Evolutionary conservation across 2,797 vertebrate genomes (phyloP).

Genomic region (Neopelma chrysocephalum): DNA sequence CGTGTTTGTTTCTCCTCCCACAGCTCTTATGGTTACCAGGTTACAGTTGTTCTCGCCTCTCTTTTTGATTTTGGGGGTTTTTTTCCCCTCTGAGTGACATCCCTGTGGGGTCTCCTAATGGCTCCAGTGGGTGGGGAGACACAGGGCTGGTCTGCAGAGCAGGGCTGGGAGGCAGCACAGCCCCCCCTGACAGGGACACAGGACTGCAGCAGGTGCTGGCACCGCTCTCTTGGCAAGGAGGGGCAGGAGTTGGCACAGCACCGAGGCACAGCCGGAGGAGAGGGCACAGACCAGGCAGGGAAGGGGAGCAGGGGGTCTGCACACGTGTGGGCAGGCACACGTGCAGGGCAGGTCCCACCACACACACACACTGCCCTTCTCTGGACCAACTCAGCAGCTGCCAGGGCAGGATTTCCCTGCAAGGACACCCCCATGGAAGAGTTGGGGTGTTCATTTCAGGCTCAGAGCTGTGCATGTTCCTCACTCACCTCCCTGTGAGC

Average conservation of each 20-base stretch:
- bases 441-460: neutral
- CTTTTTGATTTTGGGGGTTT: neutral
- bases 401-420: neutral
- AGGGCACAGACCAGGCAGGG: neutral
- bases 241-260: neutral
- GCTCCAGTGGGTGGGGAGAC: neutral
- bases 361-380: neutral
- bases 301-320: neutral
- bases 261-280: accelerated
- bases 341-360: accelerated
- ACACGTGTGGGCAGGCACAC: accelerated
- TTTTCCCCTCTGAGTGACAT: neutral
- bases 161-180: neutral
- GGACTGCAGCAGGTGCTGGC: neutral
- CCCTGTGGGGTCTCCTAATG: conserved; percentile 26
- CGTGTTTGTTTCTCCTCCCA: conserved; percentile 61
- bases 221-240: neutral
- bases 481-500: neutral
- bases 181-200: accelerated
- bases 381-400: neutral
- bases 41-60: conserved; percentile 42
- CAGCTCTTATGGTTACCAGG: conserved; percentile 57
- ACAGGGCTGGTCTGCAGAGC: neutral
- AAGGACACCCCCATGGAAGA: neutral
- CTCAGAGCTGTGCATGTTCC: neutral